These are phyloP conservation scores for Rhagonycha fulva DNA, from an alignment of 2,888 invertebrate genomes.

Conservation along the genomic window DNA sequence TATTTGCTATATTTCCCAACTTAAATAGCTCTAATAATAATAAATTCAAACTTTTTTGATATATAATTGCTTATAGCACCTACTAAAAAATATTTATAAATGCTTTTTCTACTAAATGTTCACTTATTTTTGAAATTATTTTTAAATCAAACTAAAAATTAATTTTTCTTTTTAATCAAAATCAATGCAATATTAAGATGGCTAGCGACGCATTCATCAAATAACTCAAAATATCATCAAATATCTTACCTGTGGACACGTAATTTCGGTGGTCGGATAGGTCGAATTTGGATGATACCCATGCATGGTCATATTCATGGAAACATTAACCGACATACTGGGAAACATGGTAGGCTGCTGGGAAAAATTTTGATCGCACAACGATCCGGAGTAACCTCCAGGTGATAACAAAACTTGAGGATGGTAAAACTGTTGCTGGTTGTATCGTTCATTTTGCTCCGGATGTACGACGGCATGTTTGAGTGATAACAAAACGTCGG, in stretches of 20 bases:
- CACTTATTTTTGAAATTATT: too few relatives aligned
- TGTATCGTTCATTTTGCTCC: slow-evolving; percentile 54
- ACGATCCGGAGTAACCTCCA: slow-evolving; percentile 51
- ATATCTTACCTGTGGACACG: slow-evolving; percentile 68
- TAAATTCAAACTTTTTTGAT: too few relatives aligned
- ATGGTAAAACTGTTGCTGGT: slow-evolving; percentile 54
- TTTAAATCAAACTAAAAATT: too few relatives aligned
- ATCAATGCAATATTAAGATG: too few relatives aligned
- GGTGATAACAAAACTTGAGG: slow-evolving; percentile 68
- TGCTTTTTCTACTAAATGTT: too few relatives aligned
- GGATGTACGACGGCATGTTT: slow-evolving; percentile 89
- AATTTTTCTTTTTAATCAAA: too few relatives aligned
- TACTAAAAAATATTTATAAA: too few relatives aligned
- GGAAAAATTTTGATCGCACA: slow-evolving; percentile 47
- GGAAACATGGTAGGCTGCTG: slow-evolving; percentile 69
- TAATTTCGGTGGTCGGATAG: slow-evolving; percentile 59
- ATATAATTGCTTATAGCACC: too few relatives aligned
- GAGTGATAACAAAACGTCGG: slow-evolving; percentile 85
- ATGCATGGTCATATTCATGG: slow-evolving; percentile 98
- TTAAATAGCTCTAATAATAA: too few relatives aligned
- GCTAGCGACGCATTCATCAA: too few relatives aligned
- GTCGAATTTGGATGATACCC: slow-evolving; percentile 63
- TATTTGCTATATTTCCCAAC: too few relatives aligned
- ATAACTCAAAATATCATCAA: neutral
- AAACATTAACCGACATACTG: slow-evolving; percentile 95